phyloP scores from a whole-genome alignment of 1,140 invertebrate genomes.

The Pseudomyrmex flavicornis region DNA sequence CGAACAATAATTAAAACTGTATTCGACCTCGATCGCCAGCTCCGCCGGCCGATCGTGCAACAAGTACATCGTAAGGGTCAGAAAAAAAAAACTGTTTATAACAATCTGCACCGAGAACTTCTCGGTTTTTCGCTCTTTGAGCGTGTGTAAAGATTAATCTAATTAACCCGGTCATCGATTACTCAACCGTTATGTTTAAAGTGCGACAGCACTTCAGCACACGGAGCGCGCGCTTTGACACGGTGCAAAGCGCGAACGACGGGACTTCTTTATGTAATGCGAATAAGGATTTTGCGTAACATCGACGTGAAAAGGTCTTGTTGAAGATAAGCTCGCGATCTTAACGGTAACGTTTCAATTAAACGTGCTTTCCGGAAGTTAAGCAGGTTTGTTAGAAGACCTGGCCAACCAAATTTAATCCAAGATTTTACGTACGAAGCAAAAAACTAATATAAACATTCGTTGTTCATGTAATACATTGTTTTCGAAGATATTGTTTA shows the following conservation, averaged over 20 bases:
- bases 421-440: not conserved
- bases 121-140: conserved; percentile 12
- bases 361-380: not conserved
- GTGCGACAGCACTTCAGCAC: not conserved
- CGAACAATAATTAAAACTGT: conserved; percentile 20
- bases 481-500: too few relatives aligned
- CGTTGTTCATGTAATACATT: too few relatives aligned
- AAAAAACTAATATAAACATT: conserved; percentile 6
- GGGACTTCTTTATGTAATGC: not conserved
- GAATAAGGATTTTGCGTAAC: conserved; percentile 5
- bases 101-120: not conserved
- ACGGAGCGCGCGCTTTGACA: not conserved
- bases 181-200: conserved; percentile 16
- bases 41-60: conserved; percentile 24
- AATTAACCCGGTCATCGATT: conserved; percentile 29
- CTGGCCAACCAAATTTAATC: not conserved
- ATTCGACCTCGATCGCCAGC: conserved; percentile 36
- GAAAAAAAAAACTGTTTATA: not conserved
- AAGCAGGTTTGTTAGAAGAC: not conserved
- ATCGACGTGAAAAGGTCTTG: conserved; percentile 12
- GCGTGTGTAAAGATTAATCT: conserved; percentile 20
- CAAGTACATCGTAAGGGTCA: not conserved
- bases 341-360: not conserved
- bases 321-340: conserved; percentile 30
- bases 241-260: not conserved